Conservation (phyloP, 2,888 invertebrate genomes). For the Microctonus aethiopoides region DNA sequence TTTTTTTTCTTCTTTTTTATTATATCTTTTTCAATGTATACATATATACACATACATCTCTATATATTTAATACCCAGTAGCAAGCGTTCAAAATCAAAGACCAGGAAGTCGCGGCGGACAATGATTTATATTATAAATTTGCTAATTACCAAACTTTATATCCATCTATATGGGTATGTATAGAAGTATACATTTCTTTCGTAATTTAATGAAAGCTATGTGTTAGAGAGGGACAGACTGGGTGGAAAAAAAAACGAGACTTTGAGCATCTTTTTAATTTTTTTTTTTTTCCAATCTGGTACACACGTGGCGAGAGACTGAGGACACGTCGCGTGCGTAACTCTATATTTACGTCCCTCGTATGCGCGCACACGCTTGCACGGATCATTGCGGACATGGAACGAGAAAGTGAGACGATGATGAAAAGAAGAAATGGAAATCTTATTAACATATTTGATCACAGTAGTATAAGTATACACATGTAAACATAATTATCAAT, state of each 20-base stretch:
- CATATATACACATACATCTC: not conserved
- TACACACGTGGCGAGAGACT: slow-evolving; percentile 58
- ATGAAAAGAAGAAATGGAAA: slow-evolving; percentile 21
- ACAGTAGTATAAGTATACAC: too few relatives aligned
- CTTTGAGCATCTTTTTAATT: not conserved
- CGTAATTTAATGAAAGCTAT: not conserved
- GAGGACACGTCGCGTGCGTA: slow-evolving; percentile 54
- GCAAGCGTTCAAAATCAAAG: not conserved
- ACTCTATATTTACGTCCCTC: slow-evolving; percentile 56
- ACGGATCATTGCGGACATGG: slow-evolving; percentile 32
- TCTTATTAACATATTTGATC: too few relatives aligned
- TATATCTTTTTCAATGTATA: not conserved
- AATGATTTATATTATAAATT: slow-evolving; percentile 20
- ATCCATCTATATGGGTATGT: slow-evolving; percentile 4
- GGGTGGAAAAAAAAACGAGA: not conserved
- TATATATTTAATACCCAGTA: slow-evolving; percentile 1
- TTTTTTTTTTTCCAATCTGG: slow-evolving; percentile 49
- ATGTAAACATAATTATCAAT: too few relatives aligned
- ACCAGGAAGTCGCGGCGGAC: not conserved
- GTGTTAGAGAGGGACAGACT: not conserved
- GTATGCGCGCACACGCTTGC: slow-evolving; percentile 27
- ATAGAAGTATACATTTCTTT: not conserved
- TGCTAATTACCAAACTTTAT: slow-evolving; percentile 6
- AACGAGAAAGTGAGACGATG: slow-evolving; percentile 35
- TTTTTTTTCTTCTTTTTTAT: not conserved